These are phyloP conservation scores for Otis tarda DNA, from an alignment of 2,113 vertebrate species.

Conservation along the genomic window DNA sequence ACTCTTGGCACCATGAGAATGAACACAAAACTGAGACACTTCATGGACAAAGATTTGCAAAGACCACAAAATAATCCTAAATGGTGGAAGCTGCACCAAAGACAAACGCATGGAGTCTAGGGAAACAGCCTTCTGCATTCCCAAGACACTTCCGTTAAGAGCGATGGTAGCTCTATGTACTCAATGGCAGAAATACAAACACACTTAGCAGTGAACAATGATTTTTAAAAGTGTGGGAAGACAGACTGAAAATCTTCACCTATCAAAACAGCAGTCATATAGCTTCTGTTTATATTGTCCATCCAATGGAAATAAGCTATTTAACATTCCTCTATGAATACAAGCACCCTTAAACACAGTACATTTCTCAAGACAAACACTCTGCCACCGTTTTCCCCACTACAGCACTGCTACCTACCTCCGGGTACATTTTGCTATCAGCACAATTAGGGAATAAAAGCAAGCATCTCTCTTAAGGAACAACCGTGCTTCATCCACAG, in stretches of 20 bases:
- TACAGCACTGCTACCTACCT: background rate
- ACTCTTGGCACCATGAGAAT: background rate
- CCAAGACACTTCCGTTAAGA: background rate
- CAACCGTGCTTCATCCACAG: background rate
- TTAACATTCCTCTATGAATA: background rate
- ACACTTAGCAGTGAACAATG: background rate
- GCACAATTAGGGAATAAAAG: background rate
- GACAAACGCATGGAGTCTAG: accelerated
- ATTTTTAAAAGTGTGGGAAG: background rate
- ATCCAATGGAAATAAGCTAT: background rate
- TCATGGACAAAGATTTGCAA: background rate
- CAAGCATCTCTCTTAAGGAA: background rate
- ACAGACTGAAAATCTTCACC: background rate
- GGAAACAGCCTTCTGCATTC: background rate
- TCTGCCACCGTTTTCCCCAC: background rate
- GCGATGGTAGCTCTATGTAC: accelerated
- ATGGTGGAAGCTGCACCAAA: background rate
- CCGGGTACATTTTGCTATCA: background rate
- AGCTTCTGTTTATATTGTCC: background rate
- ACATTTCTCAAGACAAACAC: background rate
- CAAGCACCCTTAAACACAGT: background rate
- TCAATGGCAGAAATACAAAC: background rate
- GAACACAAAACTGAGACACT: background rate
- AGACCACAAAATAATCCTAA: background rate
- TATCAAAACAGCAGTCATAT: background rate